phyloP scores from a whole-genome alignment of 2,888 invertebrate species.

The Drosophila quinaria region DNA sequence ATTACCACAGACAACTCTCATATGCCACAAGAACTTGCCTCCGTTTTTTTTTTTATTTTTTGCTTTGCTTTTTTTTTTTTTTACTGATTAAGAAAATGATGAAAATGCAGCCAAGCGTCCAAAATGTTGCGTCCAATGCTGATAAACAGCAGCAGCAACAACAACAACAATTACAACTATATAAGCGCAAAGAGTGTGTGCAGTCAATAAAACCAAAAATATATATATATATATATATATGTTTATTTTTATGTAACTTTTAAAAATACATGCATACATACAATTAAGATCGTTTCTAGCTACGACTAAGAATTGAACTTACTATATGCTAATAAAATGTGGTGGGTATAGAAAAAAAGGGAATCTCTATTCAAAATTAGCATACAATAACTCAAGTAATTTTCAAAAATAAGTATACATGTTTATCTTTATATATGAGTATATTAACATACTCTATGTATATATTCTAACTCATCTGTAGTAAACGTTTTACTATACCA shows the following conservation, averaged over 20 bases:
- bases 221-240: constrained; percentile 57
- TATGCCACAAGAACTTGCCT: constrained; percentile 39
- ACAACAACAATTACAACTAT: constrained; percentile 36
- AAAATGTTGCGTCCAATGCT: constrained; percentile 59
- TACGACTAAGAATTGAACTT: neutral
- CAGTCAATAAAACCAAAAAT: constrained; percentile 68
- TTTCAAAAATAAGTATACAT: too few relatives aligned
- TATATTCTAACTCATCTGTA: too few relatives aligned
- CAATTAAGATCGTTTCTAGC: neutral
- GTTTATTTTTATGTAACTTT: constrained; percentile 16
- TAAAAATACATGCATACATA: neutral
- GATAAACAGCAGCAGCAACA: constrained; percentile 54
- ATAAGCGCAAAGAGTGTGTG: constrained; percentile 54
- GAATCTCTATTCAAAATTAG: neutral
- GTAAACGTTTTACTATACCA: too few relatives aligned
- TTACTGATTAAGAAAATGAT: constrained; percentile 75
- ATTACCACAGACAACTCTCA: constrained; percentile 42
- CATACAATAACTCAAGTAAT: neutral
- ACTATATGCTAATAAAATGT: constrained; percentile 4
- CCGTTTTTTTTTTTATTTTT: constrained; percentile 9
- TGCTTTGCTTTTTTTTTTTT: constrained; percentile 42
- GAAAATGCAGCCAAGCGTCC: constrained; percentile 72
- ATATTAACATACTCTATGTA: too few relatives aligned
- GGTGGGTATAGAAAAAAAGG: neutral
- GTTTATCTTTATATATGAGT: too few relatives aligned